These are phyloP conservation scores for Geococcyx californianus DNA, from an alignment of 2,113 vertebrate species.

Conservation along the genomic window DNA sequence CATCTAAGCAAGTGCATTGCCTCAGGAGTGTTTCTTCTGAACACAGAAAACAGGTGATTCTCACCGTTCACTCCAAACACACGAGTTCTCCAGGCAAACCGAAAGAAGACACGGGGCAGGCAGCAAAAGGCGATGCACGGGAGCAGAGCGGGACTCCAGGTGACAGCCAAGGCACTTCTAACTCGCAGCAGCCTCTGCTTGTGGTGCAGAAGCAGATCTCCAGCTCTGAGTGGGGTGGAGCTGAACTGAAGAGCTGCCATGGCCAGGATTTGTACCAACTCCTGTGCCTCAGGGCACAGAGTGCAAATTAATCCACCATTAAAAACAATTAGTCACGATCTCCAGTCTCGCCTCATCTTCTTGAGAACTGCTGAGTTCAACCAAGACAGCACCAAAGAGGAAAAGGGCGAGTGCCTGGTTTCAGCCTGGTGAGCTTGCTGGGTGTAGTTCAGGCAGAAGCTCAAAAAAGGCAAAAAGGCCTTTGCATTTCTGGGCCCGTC, in stretches of 20 bases:
- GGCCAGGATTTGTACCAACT: background rate
- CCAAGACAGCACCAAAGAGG: background rate
- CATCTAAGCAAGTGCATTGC: background rate
- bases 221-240: background rate
- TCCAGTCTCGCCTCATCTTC: background rate
- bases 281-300: background rate
- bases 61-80: background rate
- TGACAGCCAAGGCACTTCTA: background rate
- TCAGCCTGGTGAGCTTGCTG: background rate
- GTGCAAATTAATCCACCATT: background rate
- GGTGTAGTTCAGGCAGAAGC: background rate
- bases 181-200: rapidly evolving
- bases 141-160: background rate
- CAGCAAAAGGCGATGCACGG: background rate
- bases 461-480: background rate
- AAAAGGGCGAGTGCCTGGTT: background rate
- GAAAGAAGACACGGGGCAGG: background rate
- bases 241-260: background rate
- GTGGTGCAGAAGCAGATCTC: background rate
- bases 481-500: rapidly evolving
- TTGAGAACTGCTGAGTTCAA: background rate
- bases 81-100: background rate
- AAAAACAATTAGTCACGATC: background rate
- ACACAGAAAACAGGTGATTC: background rate
- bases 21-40: background rate